Percentiles rank a stretch among this genome's conserved stretches.
Evolutionary conservation across 2,888 invertebrate genomes (phyloP).

Genomic region (Tachina lurida): DNA sequence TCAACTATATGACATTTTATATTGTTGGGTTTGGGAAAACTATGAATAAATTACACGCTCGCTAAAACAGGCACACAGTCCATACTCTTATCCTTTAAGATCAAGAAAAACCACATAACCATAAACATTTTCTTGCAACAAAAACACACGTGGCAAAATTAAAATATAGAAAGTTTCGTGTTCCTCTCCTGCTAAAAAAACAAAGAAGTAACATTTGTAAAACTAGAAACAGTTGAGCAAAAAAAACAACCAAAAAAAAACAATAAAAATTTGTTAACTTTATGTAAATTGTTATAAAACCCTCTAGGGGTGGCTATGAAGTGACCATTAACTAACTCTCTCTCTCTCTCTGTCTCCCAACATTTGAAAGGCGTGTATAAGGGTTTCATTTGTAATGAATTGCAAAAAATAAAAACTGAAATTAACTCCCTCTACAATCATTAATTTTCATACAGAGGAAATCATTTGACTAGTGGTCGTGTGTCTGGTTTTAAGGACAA

Average conservation of each 20-base stretch:
- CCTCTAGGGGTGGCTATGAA: conserved; percentile 54
- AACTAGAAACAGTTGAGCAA: conserved; percentile 14
- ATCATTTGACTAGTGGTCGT: conserved; percentile 60
- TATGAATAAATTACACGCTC: conserved; percentile 72
- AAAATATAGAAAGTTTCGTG: neutral
- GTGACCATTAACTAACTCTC: conserved; percentile 46
- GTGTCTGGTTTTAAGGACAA: conserved; percentile 36
- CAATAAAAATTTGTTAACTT: conserved; percentile 31
- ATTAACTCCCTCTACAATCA: conserved; percentile 63
- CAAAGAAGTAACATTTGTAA: conserved; percentile 20
- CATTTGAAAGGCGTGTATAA: conserved; percentile 8
- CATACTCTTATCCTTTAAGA: conserved; percentile 31
- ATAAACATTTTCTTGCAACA: conserved; percentile 47
- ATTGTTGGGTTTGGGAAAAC: conserved; percentile 44
- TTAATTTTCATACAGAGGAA: conserved; percentile 6
- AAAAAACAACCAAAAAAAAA: neutral
- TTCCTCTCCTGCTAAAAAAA: neutral
- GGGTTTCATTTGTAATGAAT: conserved; percentile 58
- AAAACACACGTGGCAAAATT: neutral
- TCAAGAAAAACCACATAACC: conserved; percentile 58
- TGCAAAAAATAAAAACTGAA: conserved; percentile 34
- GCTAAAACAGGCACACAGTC: conserved; percentile 21
- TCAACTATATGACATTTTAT: conserved; percentile 25
- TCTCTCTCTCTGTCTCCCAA: neutral
- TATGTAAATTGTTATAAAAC: conserved; percentile 50